Conservation (phyloP, 2,888 invertebrate species). For the Incurvaria masculella region DNA sequence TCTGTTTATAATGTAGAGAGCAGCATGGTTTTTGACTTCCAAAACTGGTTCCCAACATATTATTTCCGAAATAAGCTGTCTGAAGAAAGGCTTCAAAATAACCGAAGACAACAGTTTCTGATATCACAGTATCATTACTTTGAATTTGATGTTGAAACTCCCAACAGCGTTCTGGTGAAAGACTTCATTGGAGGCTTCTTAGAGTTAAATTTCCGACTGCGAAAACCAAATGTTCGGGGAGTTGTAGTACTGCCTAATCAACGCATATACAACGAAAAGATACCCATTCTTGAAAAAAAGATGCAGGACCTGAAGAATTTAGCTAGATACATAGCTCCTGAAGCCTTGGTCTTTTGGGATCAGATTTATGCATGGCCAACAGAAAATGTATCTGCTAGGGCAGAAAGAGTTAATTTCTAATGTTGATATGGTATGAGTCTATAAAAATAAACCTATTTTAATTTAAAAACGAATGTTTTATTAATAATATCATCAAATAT, state of each 20-base stretch:
- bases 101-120: conserved; percentile 1
- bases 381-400: too few relatives aligned
- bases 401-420: too few relatives aligned
- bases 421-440: too few relatives aligned
- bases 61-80: conserved; percentile 3
- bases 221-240: conserved; percentile 2
- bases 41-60: conserved; percentile 4
- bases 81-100: conserved; percentile 1
- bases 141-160: conserved; percentile 2
- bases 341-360: conserved; percentile 1
- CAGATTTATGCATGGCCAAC: conserved; percentile 4
- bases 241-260: not conserved
- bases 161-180: conserved; percentile 2
- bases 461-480: too few relatives aligned
- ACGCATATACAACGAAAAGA: conserved; percentile 1
- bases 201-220: conserved; percentile 1
- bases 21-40: conserved; percentile 1
- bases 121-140: conserved; percentile 6
- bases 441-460: too few relatives aligned
- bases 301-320: conserved; percentile 5
- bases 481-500: too few relatives aligned
- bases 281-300: conserved; percentile 1
- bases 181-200: conserved; percentile 3
- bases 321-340: conserved; percentile 3
- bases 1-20: conserved; percentile 2